These are phyloP conservation scores for Torymus aiolomorphi DNA, from an alignment of 2,888 invertebrate genomes.

Conservation along the genomic window DNA sequence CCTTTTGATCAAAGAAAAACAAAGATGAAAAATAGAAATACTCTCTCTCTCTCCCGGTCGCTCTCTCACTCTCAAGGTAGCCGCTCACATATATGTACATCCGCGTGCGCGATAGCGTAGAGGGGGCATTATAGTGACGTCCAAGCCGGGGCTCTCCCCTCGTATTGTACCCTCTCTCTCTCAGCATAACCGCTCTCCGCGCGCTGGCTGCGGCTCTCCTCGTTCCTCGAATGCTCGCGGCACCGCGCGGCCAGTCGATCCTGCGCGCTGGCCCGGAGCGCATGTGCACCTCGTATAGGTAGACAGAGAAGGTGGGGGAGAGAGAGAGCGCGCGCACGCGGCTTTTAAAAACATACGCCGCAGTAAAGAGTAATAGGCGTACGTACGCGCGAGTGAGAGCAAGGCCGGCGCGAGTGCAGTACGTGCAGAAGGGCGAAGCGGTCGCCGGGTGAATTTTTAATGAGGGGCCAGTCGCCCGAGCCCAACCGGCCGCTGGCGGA, in stretches of 20 bases:
- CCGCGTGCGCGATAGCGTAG: conserved; percentile 36
- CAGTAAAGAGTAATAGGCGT: no score
- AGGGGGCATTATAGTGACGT: conserved; percentile 33
- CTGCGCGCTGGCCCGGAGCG: conserved; percentile 47
- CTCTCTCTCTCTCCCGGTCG: neutral
- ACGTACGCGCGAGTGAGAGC: neutral
- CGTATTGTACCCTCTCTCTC: neutral
- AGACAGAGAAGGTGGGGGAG: no score
- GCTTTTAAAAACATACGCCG: neutral
- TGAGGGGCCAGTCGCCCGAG: neutral
- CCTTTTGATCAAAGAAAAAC: no score
- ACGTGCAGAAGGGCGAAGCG: no score
- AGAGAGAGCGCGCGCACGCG: neutral
- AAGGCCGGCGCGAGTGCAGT: no score
- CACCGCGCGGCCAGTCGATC: conserved; percentile 42
- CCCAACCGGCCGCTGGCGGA: neutral
- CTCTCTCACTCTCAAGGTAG: neutral
- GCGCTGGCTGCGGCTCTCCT: conserved; percentile 1
- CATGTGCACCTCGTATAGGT: neutral
- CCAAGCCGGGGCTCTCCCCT: conserved; percentile 13
- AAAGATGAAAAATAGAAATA: neutral
- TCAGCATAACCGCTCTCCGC: conserved; percentile 8
- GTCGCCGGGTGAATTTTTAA: neutral
- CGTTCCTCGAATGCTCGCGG: conserved; percentile 8
- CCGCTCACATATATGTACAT: conserved; percentile 8